Evolutionary conservation across 2,888 invertebrate genomes (phyloP), one percentile per base, ranked within the genome.

Genomic region (Drosophila neotestacea): DNA sequence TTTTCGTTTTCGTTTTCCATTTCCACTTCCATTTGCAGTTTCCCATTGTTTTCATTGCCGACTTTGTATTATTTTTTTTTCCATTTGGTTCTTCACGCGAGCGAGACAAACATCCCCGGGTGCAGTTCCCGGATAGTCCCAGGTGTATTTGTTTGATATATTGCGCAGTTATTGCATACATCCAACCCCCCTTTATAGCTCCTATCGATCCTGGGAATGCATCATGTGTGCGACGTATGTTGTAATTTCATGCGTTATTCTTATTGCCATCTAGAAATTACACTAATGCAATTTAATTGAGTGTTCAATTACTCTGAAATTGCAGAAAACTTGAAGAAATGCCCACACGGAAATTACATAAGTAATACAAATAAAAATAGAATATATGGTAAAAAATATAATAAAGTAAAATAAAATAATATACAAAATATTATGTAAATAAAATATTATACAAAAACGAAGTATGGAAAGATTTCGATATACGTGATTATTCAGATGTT

Each of bases 101-200:
- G 30, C 73, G 47, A 47, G 47, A 54, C 65, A 78, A 81, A 81
- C 85, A 85, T 72, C 85, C 83, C 85, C 66, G 76, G 47, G 59
- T 77, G 66, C 72, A 69, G 42, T 56, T 64, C 42, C 38, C 39
- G 73, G 36, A 42, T 48, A 58, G 78, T 86, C 85, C 85, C 85
- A 85, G 85, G 85, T 85, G 85, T 80, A 85, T 86, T 81, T 77
- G 72, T 65, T 76, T 85, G 85, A 85, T 81, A 81, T 81, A 85
- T 85, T 85, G 85, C 85, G 76, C 76, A 81, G 87, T 85, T 85
- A 78, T 71, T 69, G 84, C 81, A 69, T 60, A 70, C 59, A 62
- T 65, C 46, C 56, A 36, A 36, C 61, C 32, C 22, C 32, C 22
- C n/a, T 22, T n/a, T 5, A 28, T n/a, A 32, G 42, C 60, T 58